Conservation (phyloP, 2,797 vertebrate species). For the Octomys mimax region DNA sequence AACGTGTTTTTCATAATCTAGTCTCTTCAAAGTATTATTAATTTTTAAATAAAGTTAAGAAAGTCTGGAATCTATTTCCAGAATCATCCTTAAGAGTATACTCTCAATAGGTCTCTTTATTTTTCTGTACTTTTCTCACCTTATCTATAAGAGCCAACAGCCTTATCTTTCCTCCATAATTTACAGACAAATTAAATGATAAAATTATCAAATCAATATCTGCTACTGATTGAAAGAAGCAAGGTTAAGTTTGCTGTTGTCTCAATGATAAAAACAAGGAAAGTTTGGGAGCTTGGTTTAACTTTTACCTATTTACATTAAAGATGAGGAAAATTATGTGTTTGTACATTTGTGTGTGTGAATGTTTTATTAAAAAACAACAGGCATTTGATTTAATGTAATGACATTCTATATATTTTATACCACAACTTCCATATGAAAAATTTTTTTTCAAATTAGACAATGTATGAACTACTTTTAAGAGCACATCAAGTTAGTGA, state of each 20-base stretch:
- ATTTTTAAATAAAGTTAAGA: not conserved
- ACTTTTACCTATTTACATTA: not conserved
- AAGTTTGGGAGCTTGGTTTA: not conserved
- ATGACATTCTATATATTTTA: not conserved
- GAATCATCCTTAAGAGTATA: not conserved
- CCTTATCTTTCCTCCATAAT: not conserved
- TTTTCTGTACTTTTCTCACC: not conserved
- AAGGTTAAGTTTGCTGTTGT: not conserved
- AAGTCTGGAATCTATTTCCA: not conserved
- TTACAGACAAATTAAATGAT: not conserved
- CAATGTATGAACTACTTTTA: not conserved
- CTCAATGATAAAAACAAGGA: not conserved
- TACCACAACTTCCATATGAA: not conserved
- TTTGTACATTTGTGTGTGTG: not conserved
- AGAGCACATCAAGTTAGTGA: not conserved
- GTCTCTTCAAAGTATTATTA: not conserved
- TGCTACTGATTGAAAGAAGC: not conserved
- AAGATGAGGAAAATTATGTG: not conserved
- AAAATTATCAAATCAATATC: conserved; percentile 2
- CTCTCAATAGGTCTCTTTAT: not conserved
- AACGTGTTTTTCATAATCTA: not conserved
- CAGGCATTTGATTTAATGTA: not conserved
- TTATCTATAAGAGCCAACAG: not conserved
- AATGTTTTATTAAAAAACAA: not conserved
- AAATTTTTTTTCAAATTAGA: not conserved